These are phyloP conservation scores for Oryzias melastigma DNA, from an alignment of 2,113 vertebrate genomes.

Conservation along the genomic window DNA sequence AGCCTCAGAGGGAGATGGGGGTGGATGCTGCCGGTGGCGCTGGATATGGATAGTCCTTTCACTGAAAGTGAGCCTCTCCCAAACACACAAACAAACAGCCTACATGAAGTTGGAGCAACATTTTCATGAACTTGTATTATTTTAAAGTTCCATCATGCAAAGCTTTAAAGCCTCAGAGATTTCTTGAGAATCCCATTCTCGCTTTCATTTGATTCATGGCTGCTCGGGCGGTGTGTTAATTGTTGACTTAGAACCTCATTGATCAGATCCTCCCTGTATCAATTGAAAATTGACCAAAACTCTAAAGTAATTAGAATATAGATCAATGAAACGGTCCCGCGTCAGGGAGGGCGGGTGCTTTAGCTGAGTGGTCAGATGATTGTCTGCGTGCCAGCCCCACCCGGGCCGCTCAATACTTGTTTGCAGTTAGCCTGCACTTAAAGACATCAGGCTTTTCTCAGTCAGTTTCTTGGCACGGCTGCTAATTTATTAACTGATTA, in stretches of 20 bases:
- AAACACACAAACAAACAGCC: constrained; percentile 1
- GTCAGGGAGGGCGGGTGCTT: too few species aligned
- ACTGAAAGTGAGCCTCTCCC: constrained; percentile 15
- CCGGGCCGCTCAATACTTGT: neutral
- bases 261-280: constrained; percentile 40
- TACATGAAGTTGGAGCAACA: constrained; percentile 13
- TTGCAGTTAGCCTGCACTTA: neutral
- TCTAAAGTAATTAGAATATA: constrained; percentile 46
- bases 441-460: too few species aligned
- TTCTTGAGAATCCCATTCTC: constrained; percentile 45
- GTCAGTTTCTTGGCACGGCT: too few species aligned
- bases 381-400: neutral
- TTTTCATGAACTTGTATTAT: constrained; percentile 7
- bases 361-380: neutral
- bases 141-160: constrained; percentile 9
- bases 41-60: constrained; percentile 12
- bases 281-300: constrained; percentile 51
- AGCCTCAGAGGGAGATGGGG: constrained; percentile 33
- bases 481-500: too few species aligned
- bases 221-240: constrained; percentile 53
- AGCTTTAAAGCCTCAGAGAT: constrained; percentile 10
- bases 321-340: constrained; percentile 11
- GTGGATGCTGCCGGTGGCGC: constrained; percentile 32
- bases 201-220: constrained; percentile 38
- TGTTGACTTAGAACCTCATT: constrained; percentile 51